Evolutionary conservation across 2,113 vertebrate genomes (phyloP).

Genomic region (Ceratotherium simum): DNA sequence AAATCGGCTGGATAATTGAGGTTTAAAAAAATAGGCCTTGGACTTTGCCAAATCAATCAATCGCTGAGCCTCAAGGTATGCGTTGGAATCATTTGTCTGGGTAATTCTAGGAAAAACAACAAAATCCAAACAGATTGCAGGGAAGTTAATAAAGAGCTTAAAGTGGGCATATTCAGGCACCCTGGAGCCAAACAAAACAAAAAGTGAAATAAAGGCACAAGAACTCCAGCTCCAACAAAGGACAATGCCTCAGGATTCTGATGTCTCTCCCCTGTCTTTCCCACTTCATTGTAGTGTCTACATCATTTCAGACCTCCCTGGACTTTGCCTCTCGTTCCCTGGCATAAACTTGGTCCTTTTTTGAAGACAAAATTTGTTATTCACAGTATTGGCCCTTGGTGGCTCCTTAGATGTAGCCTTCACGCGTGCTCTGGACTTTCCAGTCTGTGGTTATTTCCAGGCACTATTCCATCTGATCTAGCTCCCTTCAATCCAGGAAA

Average conservation of each 20-base stretch:
- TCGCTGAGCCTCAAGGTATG: neutral
- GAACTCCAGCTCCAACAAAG: too few species aligned
- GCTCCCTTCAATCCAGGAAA: neutral
- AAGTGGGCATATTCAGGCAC: neutral
- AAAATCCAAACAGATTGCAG: conserved; percentile 23
- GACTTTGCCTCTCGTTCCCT: neutral
- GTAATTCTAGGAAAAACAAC: conserved; percentile 41
- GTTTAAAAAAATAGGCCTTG: neutral
- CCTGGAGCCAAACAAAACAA: neutral
- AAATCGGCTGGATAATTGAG: conserved; percentile 41
- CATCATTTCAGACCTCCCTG: neutral
- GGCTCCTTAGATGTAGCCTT: neutral
- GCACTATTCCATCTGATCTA: neutral
- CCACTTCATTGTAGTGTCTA: neutral
- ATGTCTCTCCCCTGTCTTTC: neutral
- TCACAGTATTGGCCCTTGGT: neutral
- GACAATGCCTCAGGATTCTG: neutral
- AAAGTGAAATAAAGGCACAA: neutral
- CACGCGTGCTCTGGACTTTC: neutral
- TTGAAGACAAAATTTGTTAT: neutral
- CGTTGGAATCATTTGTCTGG: conserved; percentile 21
- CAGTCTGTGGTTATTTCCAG: neutral
- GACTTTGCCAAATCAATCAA: conserved; percentile 40
- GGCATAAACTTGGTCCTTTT: neutral
- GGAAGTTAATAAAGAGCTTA: conserved; percentile 10